Evolutionary conservation across 2,113 vertebrate species (phyloP).

Genomic region (Tor tambroides): DNA sequence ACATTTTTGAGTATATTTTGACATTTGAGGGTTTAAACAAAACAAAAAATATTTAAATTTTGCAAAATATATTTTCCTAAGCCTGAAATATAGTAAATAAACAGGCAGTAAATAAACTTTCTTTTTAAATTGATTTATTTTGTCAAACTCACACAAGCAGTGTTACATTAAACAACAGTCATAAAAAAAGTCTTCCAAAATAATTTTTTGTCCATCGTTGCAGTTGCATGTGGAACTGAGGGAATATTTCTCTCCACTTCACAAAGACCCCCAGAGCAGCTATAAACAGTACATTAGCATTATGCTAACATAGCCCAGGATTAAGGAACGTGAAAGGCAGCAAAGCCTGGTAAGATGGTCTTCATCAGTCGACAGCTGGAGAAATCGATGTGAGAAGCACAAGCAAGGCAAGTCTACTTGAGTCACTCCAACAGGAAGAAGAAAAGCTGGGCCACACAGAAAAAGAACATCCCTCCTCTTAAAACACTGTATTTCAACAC

Average conservation of each 20-base stretch:
- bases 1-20: no score
- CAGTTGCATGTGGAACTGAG: not conserved
- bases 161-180: not conserved
- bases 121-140: not conserved
- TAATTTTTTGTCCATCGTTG: no score
- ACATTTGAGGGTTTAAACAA: no score
- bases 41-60: no score
- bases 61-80: no score
- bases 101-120: not conserved
- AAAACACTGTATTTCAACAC: not conserved
- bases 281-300: constrained; percentile 65
- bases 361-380: constrained; percentile 56
- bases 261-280: constrained; percentile 51
- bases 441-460: constrained; percentile 9
- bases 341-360: constrained; percentile 64
- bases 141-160: no score
- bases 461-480: not conserved
- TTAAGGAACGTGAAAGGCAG: constrained; percentile 67
- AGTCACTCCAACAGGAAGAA: constrained; percentile 12
- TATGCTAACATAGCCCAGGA: constrained; percentile 63
- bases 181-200: no score
- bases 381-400: constrained; percentile 63
- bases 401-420: constrained; percentile 53
- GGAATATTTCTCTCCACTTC: no score
- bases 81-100: not conserved